phyloP scores from a whole-genome alignment of 1,140 invertebrate genomes.

The Chymomyza costata region DNA sequence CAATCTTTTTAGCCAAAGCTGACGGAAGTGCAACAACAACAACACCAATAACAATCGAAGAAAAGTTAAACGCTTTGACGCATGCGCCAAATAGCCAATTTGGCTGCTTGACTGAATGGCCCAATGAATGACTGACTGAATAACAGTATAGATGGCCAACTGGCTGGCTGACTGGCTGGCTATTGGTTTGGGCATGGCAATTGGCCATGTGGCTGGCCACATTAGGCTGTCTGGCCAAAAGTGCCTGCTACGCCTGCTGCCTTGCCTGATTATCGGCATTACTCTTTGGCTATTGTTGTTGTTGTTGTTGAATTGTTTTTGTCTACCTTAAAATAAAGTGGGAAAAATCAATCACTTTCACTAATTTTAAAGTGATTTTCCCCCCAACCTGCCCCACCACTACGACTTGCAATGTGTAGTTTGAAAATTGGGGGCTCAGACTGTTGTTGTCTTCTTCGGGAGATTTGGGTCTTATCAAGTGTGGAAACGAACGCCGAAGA shows the following conservation, averaged over 20 bases:
- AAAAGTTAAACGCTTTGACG: constrained; percentile 35
- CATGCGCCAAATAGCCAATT: constrained; percentile 60
- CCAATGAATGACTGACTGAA: too few relatives aligned
- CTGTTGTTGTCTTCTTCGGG: too few relatives aligned
- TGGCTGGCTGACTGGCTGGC: too few relatives aligned
- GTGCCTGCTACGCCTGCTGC: too few relatives aligned
- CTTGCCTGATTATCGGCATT: constrained; percentile 60
- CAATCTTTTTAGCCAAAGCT: too few relatives aligned
- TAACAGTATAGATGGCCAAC: too few relatives aligned
- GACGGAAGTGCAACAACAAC: constrained; percentile 46
- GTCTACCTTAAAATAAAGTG: constrained; percentile 61
- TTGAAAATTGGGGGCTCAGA: too few relatives aligned
- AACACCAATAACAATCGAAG: constrained; percentile 11
- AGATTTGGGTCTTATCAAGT: constrained; percentile 61
- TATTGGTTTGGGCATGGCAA: too few relatives aligned
- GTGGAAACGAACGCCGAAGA: constrained; percentile 54
- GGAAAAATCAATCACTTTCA: constrained; percentile 68
- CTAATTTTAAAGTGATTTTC: constrained; percentile 68
- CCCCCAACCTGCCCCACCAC: too few relatives aligned
- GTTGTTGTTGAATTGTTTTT: constrained; percentile 21
- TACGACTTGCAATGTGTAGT: too few relatives aligned
- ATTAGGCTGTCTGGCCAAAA: background rate
- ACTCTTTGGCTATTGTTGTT: constrained; percentile 21
- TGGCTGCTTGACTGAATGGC: constrained; percentile 24
- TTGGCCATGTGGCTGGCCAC: constrained; percentile 11